Conservation (phyloP, 1,140 invertebrate species). For the Drosophila equinoxialis region DNA sequence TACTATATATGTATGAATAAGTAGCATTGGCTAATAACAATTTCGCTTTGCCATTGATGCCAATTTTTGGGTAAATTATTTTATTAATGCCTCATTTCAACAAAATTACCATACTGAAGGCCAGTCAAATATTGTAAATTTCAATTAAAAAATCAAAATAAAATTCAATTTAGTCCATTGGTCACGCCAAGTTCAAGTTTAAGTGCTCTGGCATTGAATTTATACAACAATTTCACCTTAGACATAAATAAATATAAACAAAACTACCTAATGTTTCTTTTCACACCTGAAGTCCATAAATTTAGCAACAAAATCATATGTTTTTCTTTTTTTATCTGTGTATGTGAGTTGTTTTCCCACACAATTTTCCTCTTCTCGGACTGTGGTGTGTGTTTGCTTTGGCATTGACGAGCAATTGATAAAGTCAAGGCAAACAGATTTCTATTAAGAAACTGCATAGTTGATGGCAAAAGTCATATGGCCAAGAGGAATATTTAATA, state of each 20-base stretch:
- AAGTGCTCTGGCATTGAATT: conserved; percentile 41
- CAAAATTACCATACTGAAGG: conserved; percentile 51
- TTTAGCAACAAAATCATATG: conserved; percentile 19
- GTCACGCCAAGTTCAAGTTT: conserved; percentile 67
- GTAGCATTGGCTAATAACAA: background rate
- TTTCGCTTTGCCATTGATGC: background rate
- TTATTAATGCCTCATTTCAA: conserved; percentile 34
- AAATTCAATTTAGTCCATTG: conserved; percentile 52
- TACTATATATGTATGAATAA: too few species aligned
- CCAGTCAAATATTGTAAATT: conserved; percentile 41
- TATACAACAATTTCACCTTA: conserved; percentile 35
- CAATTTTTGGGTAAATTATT: conserved; percentile 8
- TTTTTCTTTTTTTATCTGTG: conserved; percentile 13
- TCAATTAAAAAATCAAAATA: conserved; percentile 39
- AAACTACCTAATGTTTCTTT: conserved; percentile 33
- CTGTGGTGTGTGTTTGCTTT: conserved; percentile 25
- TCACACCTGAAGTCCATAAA: conserved; percentile 67
- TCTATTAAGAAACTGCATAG: conserved; percentile 1
- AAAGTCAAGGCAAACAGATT: background rate
- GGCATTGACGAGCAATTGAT: background rate
- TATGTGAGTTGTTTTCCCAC: background rate
- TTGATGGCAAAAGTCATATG: conserved; percentile 13
- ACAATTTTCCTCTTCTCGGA: background rate
- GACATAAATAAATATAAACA: conserved; percentile 49
- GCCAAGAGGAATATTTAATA: conserved; percentile 1